These are phyloP conservation scores for Chelmon rostratus DNA, from an alignment of 2,797 vertebrate genomes.

Conservation along the genomic window DNA sequence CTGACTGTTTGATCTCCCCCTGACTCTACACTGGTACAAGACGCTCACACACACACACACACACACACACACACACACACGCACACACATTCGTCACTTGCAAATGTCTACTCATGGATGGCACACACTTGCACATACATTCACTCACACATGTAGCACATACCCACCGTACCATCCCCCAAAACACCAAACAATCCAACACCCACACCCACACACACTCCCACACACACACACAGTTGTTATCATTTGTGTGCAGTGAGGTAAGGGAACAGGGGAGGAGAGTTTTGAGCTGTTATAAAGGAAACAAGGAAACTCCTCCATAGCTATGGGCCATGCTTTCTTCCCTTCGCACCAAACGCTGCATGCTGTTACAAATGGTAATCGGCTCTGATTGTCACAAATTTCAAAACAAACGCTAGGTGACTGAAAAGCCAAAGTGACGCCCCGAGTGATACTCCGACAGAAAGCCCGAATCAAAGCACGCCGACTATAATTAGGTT, in stretches of 20 bases:
- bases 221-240: slow-evolving; percentile 61
- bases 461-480: slow-evolving; percentile 85
- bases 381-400: slow-evolving; percentile 86
- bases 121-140: slow-evolving; percentile 38
- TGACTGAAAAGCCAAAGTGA: slow-evolving; percentile 86
- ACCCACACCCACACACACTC: slow-evolving; percentile 36
- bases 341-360: slow-evolving; percentile 81
- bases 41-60: slow-evolving; percentile 41
- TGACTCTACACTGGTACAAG: slow-evolving; percentile 72
- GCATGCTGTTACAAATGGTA: slow-evolving; percentile 83
- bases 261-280: slow-evolving; percentile 71
- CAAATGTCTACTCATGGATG: slow-evolving; percentile 46
- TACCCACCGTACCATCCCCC: slow-evolving; percentile 26
- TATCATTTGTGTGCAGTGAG: slow-evolving; percentile 75
- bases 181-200: slow-evolving; percentile 26
- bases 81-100: slow-evolving; percentile 49
- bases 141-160: slow-evolving; percentile 30
- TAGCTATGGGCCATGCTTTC: slow-evolving; percentile 85
- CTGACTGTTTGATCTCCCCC: slow-evolving; percentile 81
- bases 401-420: slow-evolving; percentile 87
- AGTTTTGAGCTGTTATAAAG: slow-evolving; percentile 74
- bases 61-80: slow-evolving; percentile 39
- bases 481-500: slow-evolving; percentile 88
- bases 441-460: slow-evolving; percentile 83
- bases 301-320: slow-evolving; percentile 80